These are phyloP conservation scores for Apamea monoglypha DNA, from an alignment of 2,888 invertebrate genomes.

Conservation along the genomic window DNA sequence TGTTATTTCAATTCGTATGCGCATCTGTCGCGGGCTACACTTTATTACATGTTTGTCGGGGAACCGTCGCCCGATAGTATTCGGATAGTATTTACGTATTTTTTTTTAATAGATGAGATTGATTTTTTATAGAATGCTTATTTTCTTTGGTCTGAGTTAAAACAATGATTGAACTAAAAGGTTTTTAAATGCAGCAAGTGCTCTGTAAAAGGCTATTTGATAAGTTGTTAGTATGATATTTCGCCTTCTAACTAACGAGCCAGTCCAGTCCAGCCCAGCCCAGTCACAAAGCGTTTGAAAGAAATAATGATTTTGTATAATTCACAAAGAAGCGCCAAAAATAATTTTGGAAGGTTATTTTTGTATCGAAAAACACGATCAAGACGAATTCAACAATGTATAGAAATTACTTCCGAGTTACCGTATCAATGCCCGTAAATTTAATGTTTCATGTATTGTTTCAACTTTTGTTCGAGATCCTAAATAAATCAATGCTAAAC, in stretches of 20 bases:
- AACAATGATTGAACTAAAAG: not conserved
- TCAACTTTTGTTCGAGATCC: too few relatives aligned
- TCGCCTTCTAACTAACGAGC: not conserved
- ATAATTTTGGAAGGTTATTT: not conserved
- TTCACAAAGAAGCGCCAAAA: not conserved
- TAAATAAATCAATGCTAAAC: not conserved
- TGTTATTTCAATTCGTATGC: slow-evolving; percentile 51
- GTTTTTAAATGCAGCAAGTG: not conserved
- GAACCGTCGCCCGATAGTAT: slow-evolving; percentile 10
- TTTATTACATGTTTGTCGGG: slow-evolving; percentile 53
- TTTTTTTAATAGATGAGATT: slow-evolving; percentile 11
- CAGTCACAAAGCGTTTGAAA: too few relatives aligned
- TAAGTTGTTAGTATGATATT: not conserved
- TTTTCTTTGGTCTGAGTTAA: not conserved
- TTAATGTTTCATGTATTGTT: too few relatives aligned
- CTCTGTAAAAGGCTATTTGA: not conserved
- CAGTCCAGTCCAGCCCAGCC: too few relatives aligned
- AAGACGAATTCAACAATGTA: not conserved
- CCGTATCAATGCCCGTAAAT: too few relatives aligned
- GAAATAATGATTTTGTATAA: not conserved
- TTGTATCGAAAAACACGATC: not conserved
- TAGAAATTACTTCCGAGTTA: not conserved
- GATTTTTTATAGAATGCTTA: too few relatives aligned
- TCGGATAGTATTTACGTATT: slow-evolving; percentile 17
- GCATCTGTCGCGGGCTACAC: slow-evolving; percentile 49